A percentile compares a stretch with the other conserved stretches of the same genome.
These are phyloP conservation scores for Caenorhabditis becei DNA, from an alignment of 2,888 invertebrate species.

Conservation along the genomic window DNA sequence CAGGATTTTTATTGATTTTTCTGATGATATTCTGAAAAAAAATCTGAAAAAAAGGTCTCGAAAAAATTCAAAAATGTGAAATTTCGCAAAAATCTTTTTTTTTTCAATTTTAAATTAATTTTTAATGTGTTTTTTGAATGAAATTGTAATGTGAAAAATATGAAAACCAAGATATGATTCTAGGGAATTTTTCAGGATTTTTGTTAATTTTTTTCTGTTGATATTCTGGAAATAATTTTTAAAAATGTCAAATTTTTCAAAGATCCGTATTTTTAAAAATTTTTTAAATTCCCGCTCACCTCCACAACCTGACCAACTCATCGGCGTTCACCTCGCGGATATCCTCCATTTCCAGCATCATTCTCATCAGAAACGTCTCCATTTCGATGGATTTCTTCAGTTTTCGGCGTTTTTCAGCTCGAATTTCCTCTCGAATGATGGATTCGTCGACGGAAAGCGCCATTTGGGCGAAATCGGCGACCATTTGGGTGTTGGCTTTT, in stretches of 20 bases:
- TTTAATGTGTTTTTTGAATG: too few relatives aligned
- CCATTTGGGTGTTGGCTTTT: constrained; percentile 40
- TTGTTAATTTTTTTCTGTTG: too few relatives aligned
- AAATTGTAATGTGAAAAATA: too few relatives aligned
- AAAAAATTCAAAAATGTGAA: too few relatives aligned
- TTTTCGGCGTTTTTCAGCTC: constrained; percentile 38
- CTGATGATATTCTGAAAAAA: too few relatives aligned
- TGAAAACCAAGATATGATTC: too few relatives aligned
- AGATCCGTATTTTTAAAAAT: neutral
- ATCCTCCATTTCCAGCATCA: constrained; percentile 52
- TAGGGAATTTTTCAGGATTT: too few relatives aligned
- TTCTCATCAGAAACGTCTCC: constrained; percentile 50
- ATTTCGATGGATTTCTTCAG: constrained; percentile 36
- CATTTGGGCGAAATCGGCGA: constrained; percentile 35
- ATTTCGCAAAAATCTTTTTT: too few relatives aligned
- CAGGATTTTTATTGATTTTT: too few relatives aligned
- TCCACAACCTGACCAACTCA: constrained; percentile 33
- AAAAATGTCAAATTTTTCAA: neutral
- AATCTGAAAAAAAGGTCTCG: too few relatives aligned
- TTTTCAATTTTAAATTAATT: too few relatives aligned
- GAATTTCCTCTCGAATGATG: constrained; percentile 39
- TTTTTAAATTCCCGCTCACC: neutral
- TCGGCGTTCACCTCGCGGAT: constrained; percentile 38
- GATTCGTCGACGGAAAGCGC: constrained; percentile 40
- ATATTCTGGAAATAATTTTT: neutral